phyloP scores from a whole-genome alignment of 2,888 invertebrate genomes.

The Epinotia brunnichana region DNA sequence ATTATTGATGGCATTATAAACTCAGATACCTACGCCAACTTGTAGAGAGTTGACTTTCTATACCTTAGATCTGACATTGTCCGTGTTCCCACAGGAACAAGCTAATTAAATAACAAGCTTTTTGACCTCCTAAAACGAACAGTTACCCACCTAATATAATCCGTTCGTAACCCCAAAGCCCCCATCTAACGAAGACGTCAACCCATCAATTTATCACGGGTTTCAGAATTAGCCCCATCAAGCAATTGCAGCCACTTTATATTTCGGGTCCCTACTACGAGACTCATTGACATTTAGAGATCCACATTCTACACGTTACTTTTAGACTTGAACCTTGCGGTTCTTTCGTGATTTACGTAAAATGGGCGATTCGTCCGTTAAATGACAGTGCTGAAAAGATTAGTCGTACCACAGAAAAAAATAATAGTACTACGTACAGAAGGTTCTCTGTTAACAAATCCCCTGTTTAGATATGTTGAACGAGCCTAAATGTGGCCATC shows the following conservation, averaged over 20 bases:
- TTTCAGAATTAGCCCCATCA: slow-evolving; percentile 54
- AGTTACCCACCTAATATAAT: neutral
- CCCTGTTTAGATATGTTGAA: no score
- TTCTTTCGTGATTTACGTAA: neutral
- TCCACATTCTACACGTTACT: slow-evolving; percentile 39
- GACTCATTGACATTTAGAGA: slow-evolving; percentile 57
- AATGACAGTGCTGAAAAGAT: neutral
- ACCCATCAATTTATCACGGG: slow-evolving; percentile 34
- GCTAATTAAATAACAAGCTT: neutral
- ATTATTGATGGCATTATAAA: no score
- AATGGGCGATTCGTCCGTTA: neutral
- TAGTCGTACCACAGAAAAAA: no score
- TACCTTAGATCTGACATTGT: no score
- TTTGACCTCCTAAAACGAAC: neutral
- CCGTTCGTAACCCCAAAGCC: slow-evolving; percentile 4
- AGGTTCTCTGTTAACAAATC: no score
- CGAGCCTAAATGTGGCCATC: no score
- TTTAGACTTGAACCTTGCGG: slow-evolving; percentile 12
- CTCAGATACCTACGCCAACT: no score
- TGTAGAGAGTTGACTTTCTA: no score
- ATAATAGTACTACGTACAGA: no score
- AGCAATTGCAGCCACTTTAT: slow-evolving; percentile 65
- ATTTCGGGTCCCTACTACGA: slow-evolving; percentile 53
- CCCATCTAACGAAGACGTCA: slow-evolving; percentile 37
- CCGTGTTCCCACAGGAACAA: no score